Evolutionary conservation across 2,113 vertebrate species (phyloP), one percentile per base, ranked within the genome.

Genomic region (Ginglymostoma cirratum): DNA sequence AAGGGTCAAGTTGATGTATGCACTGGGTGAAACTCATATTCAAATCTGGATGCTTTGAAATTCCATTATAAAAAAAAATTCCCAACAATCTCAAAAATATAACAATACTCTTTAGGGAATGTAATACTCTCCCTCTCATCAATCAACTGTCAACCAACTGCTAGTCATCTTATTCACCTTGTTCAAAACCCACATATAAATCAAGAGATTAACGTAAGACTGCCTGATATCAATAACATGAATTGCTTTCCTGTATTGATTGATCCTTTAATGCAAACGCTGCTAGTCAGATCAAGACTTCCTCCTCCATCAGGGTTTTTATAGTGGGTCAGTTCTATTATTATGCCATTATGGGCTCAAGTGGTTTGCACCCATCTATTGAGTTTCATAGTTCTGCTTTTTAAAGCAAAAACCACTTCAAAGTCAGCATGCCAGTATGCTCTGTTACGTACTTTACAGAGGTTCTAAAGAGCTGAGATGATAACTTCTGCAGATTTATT

Each of bases 401-500:
- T 94, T 48, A 70, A 86, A 48, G 72, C 66, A 69, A 86, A 72
- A 48, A 38, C 19, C 86, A 83, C 42, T 78, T 94, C 67, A 70
- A 86, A 65, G 61, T 95, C 61, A 78, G 89, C 94, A 76, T 92
- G 72, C 55, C 65, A 30, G 27, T 80, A 23, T 86, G 48, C 66
- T 85, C n/a, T 24, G 86, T 55, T 48, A 67, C 55, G 96, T 66
- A n/a, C 10, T 67, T 86, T 30, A 67, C 96, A 34, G 30, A 30
- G 48, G 96, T 96, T 96, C 97, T 98, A 98, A 96, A 98, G 98
- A 69, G 98, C 98, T 0, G 98, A 98, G 97, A 98, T 98, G 96
- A 97, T 97, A 96, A 98, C 97, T 96, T 98, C 98, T 0, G 98
- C 98, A 97, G 97, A 97, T 97, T 98, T 98, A 97, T 97, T 95